Percentiles rank a stretch among this genome's conserved stretches.
These are phyloP conservation scores for Morinoia aosen DNA, from an alignment of 2,888 invertebrate species.

Conservation along the genomic window DNA sequence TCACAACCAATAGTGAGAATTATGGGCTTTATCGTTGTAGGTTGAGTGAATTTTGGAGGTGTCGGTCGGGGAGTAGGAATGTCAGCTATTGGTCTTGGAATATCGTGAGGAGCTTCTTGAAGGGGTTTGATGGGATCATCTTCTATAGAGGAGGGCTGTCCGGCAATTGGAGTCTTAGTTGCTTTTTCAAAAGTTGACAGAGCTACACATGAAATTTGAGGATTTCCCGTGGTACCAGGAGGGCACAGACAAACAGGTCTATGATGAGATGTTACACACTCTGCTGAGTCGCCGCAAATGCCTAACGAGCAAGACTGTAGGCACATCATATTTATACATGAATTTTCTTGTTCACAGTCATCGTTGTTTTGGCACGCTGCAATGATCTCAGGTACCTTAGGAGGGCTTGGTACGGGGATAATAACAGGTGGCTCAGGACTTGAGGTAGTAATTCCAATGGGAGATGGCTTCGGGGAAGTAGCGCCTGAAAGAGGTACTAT, in stretches of 20 bases:
- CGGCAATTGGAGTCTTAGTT: background rate
- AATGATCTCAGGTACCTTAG: conserved; percentile 71
- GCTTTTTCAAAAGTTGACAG: conserved; percentile 35
- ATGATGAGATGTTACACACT: conserved; percentile 67
- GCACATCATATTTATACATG: conserved; percentile 82
- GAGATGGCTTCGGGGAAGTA: conserved; percentile 29
- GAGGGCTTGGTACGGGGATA: conserved; percentile 42
- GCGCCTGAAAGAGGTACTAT: conserved; percentile 5
- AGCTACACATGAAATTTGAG: conserved; percentile 56
- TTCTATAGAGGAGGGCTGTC: background rate
- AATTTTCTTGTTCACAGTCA: conserved; percentile 82
- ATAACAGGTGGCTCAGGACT: conserved; percentile 38
- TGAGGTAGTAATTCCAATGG: conserved; percentile 44
- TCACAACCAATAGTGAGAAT: conserved; percentile 74
- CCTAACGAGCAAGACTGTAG: conserved; percentile 78
- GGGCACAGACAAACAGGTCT: conserved; percentile 68
- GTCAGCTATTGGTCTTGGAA: background rate
- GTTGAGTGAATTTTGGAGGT: background rate
- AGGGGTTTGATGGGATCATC: conserved; percentile 14
- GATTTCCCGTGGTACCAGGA: conserved; percentile 67
- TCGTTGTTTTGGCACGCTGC: conserved; percentile 77
- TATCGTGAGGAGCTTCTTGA: background rate
- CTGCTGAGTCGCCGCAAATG: conserved; percentile 63
- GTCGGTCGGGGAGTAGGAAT: background rate
- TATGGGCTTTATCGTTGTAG: conserved; percentile 52